Conservation (phyloP, 2,113 vertebrate species). For the Corythornis vintsioides region DNA sequence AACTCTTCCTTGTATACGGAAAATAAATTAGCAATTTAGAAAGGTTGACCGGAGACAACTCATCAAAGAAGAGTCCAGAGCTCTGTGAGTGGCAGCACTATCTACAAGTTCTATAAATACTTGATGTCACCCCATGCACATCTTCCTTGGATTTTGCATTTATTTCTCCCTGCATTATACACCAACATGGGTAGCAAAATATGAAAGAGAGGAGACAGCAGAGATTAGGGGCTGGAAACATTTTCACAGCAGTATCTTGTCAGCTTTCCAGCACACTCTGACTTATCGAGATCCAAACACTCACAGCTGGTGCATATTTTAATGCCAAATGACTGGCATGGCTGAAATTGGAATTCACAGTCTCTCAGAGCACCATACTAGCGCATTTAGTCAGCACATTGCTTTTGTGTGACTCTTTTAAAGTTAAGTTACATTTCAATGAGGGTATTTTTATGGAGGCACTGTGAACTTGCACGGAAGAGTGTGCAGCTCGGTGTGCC, state of each 20-base stretch:
- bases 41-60: not conserved
- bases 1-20: not conserved
- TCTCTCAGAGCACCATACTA: not conserved
- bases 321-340: conserved; percentile 72
- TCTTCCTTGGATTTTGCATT: conserved; percentile 37
- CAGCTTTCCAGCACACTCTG: conserved; percentile 67
- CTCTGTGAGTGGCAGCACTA: conserved; percentile 10
- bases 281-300: conserved; percentile 74
- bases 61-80: not conserved
- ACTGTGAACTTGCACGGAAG: conserved; percentile 39
- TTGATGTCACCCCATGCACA: not conserved
- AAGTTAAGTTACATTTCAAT: conserved; percentile 65
- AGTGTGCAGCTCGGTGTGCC: conserved; percentile 5
- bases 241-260: conserved; percentile 72
- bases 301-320: conserved; percentile 75
- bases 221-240: conserved; percentile 62
- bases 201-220: conserved; percentile 59
- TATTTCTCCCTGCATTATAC: conserved; percentile 48
- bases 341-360: conserved; percentile 70
- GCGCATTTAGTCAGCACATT: conserved; percentile 51
- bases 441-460: conserved; percentile 36
- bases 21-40: conserved; percentile 24
- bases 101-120: conserved; percentile 19
- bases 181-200: conserved; percentile 59
- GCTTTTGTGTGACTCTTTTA: conserved; percentile 57